Evolutionary conservation across 2,113 vertebrate species (phyloP).

Genomic region (Etia nguti): DNA sequence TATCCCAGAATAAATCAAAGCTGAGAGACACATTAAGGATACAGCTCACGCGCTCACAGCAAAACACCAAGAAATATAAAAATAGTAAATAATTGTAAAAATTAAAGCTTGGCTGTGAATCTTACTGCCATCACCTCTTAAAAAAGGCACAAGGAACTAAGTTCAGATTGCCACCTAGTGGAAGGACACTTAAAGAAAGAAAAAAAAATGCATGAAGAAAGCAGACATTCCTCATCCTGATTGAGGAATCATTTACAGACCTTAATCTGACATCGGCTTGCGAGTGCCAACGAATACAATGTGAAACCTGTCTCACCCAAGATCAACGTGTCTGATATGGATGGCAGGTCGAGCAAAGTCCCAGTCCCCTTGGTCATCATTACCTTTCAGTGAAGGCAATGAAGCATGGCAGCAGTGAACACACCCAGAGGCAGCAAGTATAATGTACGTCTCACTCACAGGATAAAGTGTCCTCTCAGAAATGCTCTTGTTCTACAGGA

Average conservation of each 20-base stretch:
- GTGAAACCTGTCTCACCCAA: slow-evolving; percentile 23
- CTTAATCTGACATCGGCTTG: slow-evolving; percentile 4
- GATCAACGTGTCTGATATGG: slow-evolving; percentile 45
- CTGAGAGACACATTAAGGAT: background rate
- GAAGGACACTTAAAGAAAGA: background rate
- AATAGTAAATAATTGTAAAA: background rate
- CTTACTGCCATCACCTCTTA: background rate
- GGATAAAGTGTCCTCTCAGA: slow-evolving; percentile 45
- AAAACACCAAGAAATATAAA: background rate
- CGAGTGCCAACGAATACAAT: slow-evolving; percentile 18
- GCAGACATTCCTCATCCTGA: background rate
- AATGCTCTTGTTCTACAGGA: background rate
- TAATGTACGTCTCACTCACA: slow-evolving; percentile 41
- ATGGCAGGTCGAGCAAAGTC: slow-evolving; percentile 40
- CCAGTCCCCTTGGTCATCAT: slow-evolving; percentile 58
- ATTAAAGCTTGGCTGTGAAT: background rate
- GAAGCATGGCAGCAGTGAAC: slow-evolving; percentile 43
- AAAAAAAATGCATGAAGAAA: background rate
- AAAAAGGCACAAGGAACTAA: background rate
- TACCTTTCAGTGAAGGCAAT: slow-evolving; percentile 55
- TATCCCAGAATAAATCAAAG: background rate
- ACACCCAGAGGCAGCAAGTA: slow-evolving; percentile 40
- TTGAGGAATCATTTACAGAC: slow-evolving; percentile 44
- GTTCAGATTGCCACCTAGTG: slow-evolving; percentile 67
- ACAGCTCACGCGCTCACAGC: background rate